A percentile compares a stretch with the other conserved stretches of the same genome.
Conservation (phyloP, 1,140 invertebrate species). For the Tribolium castaneum region DNA sequence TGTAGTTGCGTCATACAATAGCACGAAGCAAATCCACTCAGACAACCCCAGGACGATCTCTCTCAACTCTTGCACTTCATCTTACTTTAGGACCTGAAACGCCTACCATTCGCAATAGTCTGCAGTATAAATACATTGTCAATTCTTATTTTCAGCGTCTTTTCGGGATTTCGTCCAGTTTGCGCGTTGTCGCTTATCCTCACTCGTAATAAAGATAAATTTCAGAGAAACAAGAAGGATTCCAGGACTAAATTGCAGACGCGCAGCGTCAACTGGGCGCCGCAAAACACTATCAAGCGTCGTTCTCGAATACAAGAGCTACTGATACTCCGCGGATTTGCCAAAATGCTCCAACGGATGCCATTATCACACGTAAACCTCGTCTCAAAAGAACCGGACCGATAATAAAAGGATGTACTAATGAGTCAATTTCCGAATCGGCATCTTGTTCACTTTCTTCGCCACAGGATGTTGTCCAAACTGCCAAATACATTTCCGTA, state of each 20-base stretch:
- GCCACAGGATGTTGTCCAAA: conserved; percentile 28
- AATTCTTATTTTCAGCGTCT: background rate
- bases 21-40: background rate
- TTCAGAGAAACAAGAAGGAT: conserved; percentile 5
- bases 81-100: background rate
- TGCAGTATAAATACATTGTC: background rate
- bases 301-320: conserved; percentile 4
- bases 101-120: background rate
- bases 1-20: background rate
- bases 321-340: background rate
- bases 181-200: conserved; percentile 10
- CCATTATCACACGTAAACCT: background rate
- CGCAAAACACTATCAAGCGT: conserved; percentile 18
- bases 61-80: background rate
- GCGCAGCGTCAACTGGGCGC: conserved; percentile 6
- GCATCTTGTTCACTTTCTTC: conserved; percentile 22
- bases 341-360: background rate
- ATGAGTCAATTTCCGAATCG: conserved; percentile 25
- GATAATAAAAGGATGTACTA: conserved; percentile 7
- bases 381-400: background rate
- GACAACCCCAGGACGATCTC: too few species aligned
- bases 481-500: background rate
- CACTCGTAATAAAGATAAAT: conserved; percentile 25
- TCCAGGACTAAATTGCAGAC: conserved; percentile 26
- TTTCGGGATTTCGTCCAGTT: background rate